These are phyloP conservation scores for Myoxocephalus aenaeus DNA, from an alignment of 2,797 vertebrate species.

Conservation along the genomic window DNA sequence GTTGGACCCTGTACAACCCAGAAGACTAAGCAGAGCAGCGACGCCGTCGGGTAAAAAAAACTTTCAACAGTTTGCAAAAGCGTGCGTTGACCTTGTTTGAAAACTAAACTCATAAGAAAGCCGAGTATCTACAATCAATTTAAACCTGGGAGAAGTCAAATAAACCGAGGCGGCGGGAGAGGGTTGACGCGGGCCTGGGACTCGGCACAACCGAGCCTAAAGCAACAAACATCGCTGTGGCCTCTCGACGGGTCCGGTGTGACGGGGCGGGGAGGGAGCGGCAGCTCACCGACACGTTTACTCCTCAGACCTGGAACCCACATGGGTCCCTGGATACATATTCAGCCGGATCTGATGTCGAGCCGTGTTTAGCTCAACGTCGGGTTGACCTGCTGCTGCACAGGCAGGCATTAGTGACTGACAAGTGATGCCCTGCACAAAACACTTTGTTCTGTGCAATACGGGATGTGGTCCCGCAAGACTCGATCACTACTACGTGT, in stretches of 20 bases:
- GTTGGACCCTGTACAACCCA: background rate
- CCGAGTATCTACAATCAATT: conserved; percentile 60
- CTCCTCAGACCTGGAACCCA: conserved; percentile 20
- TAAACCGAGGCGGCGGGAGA: conserved; percentile 60
- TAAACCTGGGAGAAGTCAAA: conserved; percentile 72
- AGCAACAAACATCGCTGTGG: conserved; percentile 68
- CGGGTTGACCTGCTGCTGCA: conserved; percentile 6
- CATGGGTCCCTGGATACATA: conserved; percentile 11
- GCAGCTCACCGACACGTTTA: conserved; percentile 39
- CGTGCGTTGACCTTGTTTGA: conserved; percentile 37
- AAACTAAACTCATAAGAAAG: conserved; percentile 68
- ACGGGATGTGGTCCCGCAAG: background rate
- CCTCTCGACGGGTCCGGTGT: conserved; percentile 34
- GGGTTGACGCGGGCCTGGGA: conserved; percentile 33
- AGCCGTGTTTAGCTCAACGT: conserved; percentile 24
- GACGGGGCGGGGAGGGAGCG: conserved; percentile 17
- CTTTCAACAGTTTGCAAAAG: conserved; percentile 35
- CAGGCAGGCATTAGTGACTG: background rate
- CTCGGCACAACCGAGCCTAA: conserved; percentile 56
- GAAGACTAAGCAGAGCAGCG: conserved; percentile 9
- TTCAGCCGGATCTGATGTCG: conserved; percentile 7
- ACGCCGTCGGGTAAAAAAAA: conserved; percentile 22
- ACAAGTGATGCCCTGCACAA: background rate
- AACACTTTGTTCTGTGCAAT: background rate
- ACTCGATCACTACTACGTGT: background rate